These are phyloP conservation scores for Ectropis crepuscularia DNA, from an alignment of 2,888 invertebrate species.

Conservation along the genomic window DNA sequence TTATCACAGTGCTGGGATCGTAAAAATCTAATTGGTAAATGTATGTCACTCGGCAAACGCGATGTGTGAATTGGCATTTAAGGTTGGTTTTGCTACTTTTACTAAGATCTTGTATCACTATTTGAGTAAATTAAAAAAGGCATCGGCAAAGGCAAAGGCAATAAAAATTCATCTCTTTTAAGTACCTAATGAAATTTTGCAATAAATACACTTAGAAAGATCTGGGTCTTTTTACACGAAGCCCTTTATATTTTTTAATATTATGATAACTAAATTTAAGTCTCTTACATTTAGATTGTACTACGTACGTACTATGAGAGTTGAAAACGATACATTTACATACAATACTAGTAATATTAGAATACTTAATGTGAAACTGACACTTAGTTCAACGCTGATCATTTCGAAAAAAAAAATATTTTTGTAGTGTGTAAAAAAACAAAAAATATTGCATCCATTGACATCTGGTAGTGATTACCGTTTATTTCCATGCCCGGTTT, in stretches of 20 bases:
- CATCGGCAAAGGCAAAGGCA: no score
- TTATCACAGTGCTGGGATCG: no score
- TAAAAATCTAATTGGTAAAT: no score
- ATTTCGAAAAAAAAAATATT: neutral
- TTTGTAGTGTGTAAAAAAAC: no score
- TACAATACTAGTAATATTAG: conserved; percentile 12
- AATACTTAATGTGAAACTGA: conserved; percentile 11
- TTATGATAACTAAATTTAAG: conserved; percentile 12
- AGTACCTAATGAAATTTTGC: conserved; percentile 9
- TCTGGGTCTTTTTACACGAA: conserved; percentile 3
- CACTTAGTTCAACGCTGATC: neutral
- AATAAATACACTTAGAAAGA: conserved; percentile 6
- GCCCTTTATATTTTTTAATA: conserved; percentile 14
- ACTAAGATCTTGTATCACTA: no score
- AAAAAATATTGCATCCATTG: no score
- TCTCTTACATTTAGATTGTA: conserved; percentile 4
- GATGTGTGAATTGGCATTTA: no score
- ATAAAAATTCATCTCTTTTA: neutral
- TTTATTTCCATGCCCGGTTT: no score
- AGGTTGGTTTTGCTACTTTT: no score
- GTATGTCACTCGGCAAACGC: no score
- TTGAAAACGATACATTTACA: conserved; percentile 8
- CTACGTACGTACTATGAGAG: conserved; percentile 2
- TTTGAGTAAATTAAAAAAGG: no score
- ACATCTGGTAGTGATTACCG: no score